Evolutionary conservation across 2,797 vertebrate species (phyloP), one percentile per base, ranked within the genome.

Genomic region (Mormyrops attenuatus): DNA sequence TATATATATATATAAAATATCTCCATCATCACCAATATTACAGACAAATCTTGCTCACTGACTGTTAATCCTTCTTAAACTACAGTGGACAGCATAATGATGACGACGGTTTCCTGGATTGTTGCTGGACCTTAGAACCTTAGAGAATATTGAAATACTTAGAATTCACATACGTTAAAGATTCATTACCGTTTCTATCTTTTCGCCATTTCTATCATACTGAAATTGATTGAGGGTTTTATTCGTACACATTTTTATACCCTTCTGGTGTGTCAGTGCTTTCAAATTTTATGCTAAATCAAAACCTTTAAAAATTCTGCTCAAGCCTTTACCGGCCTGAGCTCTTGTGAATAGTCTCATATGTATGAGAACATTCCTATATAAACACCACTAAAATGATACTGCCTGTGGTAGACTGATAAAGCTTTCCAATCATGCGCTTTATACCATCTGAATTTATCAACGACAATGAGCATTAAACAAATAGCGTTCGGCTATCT

Each of bases 401-500:
- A 86, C 89, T 52, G 53, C 47, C 57, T 69, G 89, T 50, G 82
- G 44, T 57, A 34, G 22, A 26, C 47, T 86, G 89, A 89, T 85
- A 86, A 86, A 89, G 82, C 80, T 69, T 89, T 85, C 22, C 38
- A 57, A 89, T 89, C 44, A 44, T 22, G 84, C 15, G 44, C n/a
- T 22, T 85, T 34, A 41, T 69, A 30, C 38, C 38, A 86, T 63
- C 82, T 47, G 49, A 86, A 89, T 89, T 82, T 55, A 86, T 85
- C 82, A 85, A 52, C 57, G 7, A 34, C 50, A 30, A 53, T 89
- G 41, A 89, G 85, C 49, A 87, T 69, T 86, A 86, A 52, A 86
- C 44, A 49, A 73, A 86, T 69, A 89, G 26, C 38, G 30, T 66
- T 22, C 11, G 47, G 47, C 47, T 44, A 50, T 89, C 30, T 77